Conservation (phyloP, 1,140 invertebrate genomes). For the Cryptotermes secundus region DNA sequence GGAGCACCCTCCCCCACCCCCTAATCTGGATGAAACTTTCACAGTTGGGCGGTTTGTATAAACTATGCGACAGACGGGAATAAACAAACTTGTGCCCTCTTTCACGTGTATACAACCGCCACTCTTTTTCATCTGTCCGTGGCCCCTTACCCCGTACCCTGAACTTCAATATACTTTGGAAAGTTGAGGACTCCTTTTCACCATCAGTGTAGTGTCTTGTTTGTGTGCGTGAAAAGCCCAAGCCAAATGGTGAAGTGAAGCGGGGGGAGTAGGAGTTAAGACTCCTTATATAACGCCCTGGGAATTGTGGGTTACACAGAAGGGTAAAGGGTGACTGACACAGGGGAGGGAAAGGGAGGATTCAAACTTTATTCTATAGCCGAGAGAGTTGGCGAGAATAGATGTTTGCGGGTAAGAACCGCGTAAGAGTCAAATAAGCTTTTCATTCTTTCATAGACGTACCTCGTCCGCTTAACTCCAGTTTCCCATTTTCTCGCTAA, state of each 20-base stretch:
- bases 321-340: too few species aligned
- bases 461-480: neutral
- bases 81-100: too few species aligned
- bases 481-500: neutral
- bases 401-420: neutral
- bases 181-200: constrained; percentile 23
- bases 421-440: neutral
- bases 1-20: too few species aligned
- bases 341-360: neutral
- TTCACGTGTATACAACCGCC: too few species aligned
- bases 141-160: neutral
- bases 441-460: neutral
- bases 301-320: too few species aligned
- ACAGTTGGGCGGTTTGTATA: too few species aligned
- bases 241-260: neutral
- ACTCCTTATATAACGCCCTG: too few species aligned
- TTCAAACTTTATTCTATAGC: constrained; percentile 4
- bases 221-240: neutral
- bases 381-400: neutral
- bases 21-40: too few species aligned
- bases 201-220: constrained; percentile 9
- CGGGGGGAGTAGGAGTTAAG: too few species aligned
- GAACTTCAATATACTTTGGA: constrained; percentile 29
- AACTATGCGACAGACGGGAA: too few species aligned
- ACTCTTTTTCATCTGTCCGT: too few species aligned